A percentile compares a stretch with the other conserved stretches of the same genome.
These are phyloP conservation scores for Octodon degus DNA, from an alignment of 2,113 vertebrate species.

Conservation along the genomic window DNA sequence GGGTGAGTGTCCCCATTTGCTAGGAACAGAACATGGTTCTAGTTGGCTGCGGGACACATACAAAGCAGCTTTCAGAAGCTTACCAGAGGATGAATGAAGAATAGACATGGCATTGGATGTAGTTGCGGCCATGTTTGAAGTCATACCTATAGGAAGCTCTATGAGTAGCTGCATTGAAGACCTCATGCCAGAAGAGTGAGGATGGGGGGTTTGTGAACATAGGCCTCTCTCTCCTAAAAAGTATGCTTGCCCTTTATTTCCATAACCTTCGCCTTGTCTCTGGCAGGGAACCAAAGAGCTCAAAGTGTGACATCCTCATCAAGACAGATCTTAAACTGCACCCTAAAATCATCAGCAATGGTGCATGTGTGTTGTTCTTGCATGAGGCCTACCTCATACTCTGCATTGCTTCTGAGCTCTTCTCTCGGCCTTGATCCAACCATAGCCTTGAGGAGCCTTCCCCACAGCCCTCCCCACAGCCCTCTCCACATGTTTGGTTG, in stretches of 20 bases:
- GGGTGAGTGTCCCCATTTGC: background rate
- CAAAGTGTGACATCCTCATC: background rate
- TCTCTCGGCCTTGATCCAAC: background rate
- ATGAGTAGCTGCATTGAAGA: background rate
- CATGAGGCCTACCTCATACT: background rate
- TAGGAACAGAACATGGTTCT: background rate
- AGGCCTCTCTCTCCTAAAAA: slow-evolving; percentile 5
- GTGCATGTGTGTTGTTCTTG: background rate
- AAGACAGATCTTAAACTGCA: background rate
- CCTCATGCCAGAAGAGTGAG: background rate
- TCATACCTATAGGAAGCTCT: slow-evolving; percentile 6
- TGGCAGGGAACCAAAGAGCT: slow-evolving; percentile 13
- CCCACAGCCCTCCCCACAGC: background rate
- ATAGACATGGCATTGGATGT: background rate
- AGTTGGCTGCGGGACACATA: background rate
- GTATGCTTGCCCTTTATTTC: background rate
- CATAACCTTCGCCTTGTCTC: slow-evolving; percentile 31
- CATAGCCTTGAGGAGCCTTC: background rate
- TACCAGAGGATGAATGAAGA: background rate
- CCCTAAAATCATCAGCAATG: background rate
- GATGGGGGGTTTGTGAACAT: background rate
- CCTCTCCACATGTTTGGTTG: background rate
- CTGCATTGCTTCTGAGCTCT: background rate
- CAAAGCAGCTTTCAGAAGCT: background rate
- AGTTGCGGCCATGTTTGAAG: background rate